Base-by-base conservation (phyloP, 2,888 invertebrate genomes). In the Altica lythri region DNA sequence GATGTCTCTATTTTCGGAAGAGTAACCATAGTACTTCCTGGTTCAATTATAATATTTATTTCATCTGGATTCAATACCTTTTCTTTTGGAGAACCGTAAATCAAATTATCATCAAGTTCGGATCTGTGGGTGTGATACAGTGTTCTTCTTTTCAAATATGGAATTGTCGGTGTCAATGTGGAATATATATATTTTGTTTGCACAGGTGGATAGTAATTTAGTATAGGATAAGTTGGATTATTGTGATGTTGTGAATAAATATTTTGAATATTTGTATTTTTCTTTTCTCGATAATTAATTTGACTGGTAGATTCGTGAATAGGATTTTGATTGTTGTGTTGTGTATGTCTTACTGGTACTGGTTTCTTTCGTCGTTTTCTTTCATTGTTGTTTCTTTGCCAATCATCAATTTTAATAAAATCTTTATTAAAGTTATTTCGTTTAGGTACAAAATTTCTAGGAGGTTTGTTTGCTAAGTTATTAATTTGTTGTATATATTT, bases 21-120 rank as follows among this genome's bases (percentile, higher is more conserved):
- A 10, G 45, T 49, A n/a, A 37, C 35, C 27, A 48, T 13, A 6
- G 55, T 53, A 4, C 49, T 18, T 16, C 52, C 54, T 4, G 54
- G 48, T 18, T 52, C 37, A 9, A 49, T 54, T 14, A 54, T 37
- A 22, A 53, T 52, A 14, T 46, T 54, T n/a, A 57, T 57, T 40
- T 49, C 54, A 13, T 54, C 42, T n/a, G 59, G 53, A 13, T 53
- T 47, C 2, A 53, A 38, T 4, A 52, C 48, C 29, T 45, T 35
- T 25, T 58, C 58, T 17, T 40, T 52, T 17, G 48, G 48, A 16
- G 38, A 44, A 8, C 52, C 55, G 16, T 58, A 58, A 16, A 57
- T 12, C 8, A 45, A 35, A 13, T 47, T 17, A 3, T 51, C 22
- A 35, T 12, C 12, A 5, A 25, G 17, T 13, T 40, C 25, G 13